These are phyloP conservation scores for Platysternon megacephalum DNA, from an alignment of 2,113 vertebrate genomes.

Conservation along the genomic window DNA sequence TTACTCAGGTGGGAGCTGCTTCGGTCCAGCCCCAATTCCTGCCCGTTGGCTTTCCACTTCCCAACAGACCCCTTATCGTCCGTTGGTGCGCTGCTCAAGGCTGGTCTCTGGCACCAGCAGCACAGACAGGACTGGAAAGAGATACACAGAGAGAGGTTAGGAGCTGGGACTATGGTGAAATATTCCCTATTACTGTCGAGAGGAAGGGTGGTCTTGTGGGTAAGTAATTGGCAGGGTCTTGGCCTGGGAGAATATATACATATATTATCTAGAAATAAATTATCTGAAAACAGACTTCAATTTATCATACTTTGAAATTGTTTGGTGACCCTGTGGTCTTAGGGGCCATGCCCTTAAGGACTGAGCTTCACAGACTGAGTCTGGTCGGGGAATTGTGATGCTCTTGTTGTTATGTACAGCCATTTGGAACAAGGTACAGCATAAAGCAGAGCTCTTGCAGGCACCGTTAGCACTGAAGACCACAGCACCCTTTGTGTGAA, in stretches of 20 bases:
- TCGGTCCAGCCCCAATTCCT: constrained; percentile 85
- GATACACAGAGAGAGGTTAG: background rate
- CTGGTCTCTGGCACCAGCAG: constrained; percentile 89
- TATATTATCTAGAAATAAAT: background rate
- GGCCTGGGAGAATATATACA: background rate
- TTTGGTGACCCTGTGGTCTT: background rate
- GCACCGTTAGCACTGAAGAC: background rate
- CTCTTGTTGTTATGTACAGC: background rate
- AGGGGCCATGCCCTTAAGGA: background rate
- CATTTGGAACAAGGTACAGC: background rate
- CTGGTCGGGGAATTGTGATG: background rate
- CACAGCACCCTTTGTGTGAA: background rate
- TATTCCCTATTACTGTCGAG: fast-evolving
- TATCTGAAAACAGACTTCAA: background rate
- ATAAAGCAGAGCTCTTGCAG: background rate
- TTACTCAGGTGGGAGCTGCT: constrained; percentile 89
- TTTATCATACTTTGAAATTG: background rate
- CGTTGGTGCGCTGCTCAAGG: constrained; percentile 74
- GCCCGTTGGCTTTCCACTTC: constrained; percentile 88
- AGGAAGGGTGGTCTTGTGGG: background rate
- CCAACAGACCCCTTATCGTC: constrained; percentile 83
- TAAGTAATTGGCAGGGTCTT: background rate
- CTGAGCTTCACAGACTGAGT: background rate
- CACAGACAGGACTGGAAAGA: constrained; percentile 88
- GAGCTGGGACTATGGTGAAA: fast-evolving